These are phyloP conservation scores for Holothuria leucospilota DNA, from an alignment of 53 echinoderm and acorn worm species.

Conservation along the genomic window DNA sequence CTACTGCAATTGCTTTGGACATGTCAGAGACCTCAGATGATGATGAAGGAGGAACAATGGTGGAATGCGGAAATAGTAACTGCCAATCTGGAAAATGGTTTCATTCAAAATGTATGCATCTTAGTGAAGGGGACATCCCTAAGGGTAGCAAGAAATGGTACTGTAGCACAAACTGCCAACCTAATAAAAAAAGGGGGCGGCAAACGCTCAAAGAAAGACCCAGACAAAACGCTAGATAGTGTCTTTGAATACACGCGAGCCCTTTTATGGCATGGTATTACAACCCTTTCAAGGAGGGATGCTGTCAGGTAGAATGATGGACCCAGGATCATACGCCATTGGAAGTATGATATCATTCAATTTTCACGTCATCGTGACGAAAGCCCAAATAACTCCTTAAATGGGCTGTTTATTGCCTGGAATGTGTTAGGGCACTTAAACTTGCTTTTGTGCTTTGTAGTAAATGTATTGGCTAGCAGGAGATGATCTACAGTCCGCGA, in stretches of 20 bases:
- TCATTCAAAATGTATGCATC: not conserved
- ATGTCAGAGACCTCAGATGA: not conserved
- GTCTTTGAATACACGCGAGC: not conserved
- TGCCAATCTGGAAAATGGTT: not conserved
- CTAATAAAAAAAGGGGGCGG: not conserved
- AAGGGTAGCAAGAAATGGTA: not conserved
- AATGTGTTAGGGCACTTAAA: too few relatives aligned
- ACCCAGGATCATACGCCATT: not conserved
- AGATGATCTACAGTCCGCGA: too few relatives aligned
- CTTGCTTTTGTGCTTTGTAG: too few relatives aligned
- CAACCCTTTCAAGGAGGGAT: not conserved
- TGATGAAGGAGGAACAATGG: not conserved
- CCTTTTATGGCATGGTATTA: not conserved
- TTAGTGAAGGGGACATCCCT: not conserved
- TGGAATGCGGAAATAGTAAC: not conserved
- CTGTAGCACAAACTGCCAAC: not conserved
- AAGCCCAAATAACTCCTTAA: too few relatives aligned
- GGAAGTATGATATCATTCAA: constrained; percentile 3
- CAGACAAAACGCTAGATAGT: not conserved
- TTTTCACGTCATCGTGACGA: not conserved
- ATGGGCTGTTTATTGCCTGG: too few relatives aligned
- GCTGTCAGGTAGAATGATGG: constrained; percentile 7
- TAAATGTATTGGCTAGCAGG: too few relatives aligned
- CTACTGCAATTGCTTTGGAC: too few relatives aligned
- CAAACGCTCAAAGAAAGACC: not conserved